A percentile compares a stretch with the other conserved stretches of the same genome.
phyloP scores from a whole-genome alignment of 2,888 invertebrate species.

The Aricia artaxerxes region DNA sequence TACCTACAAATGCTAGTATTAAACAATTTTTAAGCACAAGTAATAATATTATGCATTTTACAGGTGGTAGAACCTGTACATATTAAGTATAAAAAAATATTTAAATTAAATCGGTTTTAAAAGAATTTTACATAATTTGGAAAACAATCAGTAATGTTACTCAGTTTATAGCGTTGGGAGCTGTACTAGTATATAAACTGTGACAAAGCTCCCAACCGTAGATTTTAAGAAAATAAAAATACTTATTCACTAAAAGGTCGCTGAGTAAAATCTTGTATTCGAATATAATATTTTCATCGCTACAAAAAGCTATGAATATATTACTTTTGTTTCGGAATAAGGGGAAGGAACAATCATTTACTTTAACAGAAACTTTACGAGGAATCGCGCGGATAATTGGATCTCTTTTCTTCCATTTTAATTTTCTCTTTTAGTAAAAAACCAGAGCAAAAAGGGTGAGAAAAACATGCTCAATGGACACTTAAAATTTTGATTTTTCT shows the following conservation, averaged over 20 bases:
- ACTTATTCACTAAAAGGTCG: conserved; percentile 9
- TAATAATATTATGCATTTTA: not conserved
- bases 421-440: conserved; percentile 7
- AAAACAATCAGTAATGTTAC: too few species aligned
- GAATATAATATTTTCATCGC: conserved; percentile 11
- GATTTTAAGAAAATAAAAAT: not conserved
- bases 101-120: too few species aligned
- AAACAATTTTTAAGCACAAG: too few species aligned
- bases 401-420: conserved; percentile 5
- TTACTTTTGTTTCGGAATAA: conserved; percentile 23
- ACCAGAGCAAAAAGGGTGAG: not conserved
- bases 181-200: too few species aligned
- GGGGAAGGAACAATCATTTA: conserved; percentile 22
- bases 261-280: conserved; percentile 14
- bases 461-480: not conserved
- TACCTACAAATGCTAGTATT: too few species aligned
- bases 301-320: conserved; percentile 30
- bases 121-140: too few species aligned
- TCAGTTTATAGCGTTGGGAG: too few species aligned
- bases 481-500: not conserved
- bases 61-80: not conserved
- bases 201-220: too few species aligned
- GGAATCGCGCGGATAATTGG: not conserved
- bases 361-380: conserved; percentile 14
- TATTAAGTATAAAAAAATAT: not conserved